phyloP scores from a whole-genome alignment of 2,797 vertebrate species.

The Alca torda region DNA sequence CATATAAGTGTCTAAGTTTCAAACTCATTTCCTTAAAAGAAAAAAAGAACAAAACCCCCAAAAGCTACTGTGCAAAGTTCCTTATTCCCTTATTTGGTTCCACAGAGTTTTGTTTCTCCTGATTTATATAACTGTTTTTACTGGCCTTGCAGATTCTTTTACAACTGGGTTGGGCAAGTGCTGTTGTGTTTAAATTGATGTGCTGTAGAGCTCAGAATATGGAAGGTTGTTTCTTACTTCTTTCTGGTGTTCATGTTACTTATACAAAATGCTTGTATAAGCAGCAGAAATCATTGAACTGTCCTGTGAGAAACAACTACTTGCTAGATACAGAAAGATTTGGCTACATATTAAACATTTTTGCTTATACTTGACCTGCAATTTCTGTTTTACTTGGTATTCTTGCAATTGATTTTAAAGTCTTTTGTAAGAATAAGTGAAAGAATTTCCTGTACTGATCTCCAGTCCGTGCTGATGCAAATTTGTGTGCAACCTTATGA shows the following conservation, averaged over 20 bases:
- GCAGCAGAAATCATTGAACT: neutral
- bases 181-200: neutral
- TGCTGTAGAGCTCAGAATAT: neutral
- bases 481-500: neutral
- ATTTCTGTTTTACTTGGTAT: neutral
- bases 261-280: neutral
- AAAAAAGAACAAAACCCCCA: neutral
- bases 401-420: neutral
- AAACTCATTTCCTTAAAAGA: neutral
- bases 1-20: neutral
- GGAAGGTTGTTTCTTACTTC: neutral
- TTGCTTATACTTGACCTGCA: neutral
- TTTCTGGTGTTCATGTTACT: neutral
- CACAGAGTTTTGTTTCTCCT: neutral
- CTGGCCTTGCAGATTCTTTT: neutral
- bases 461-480: neutral
- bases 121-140: neutral
- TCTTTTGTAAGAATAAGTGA: neutral
- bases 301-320: neutral
- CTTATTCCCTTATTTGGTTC: neutral
- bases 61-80: neutral
- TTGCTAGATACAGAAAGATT: neutral
- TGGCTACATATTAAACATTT: neutral
- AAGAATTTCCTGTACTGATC: neutral
- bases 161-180: neutral